These are phyloP conservation scores for Tetragnatha versicolor DNA, from an alignment of 1,140 invertebrate species.

Conservation along the genomic window DNA sequence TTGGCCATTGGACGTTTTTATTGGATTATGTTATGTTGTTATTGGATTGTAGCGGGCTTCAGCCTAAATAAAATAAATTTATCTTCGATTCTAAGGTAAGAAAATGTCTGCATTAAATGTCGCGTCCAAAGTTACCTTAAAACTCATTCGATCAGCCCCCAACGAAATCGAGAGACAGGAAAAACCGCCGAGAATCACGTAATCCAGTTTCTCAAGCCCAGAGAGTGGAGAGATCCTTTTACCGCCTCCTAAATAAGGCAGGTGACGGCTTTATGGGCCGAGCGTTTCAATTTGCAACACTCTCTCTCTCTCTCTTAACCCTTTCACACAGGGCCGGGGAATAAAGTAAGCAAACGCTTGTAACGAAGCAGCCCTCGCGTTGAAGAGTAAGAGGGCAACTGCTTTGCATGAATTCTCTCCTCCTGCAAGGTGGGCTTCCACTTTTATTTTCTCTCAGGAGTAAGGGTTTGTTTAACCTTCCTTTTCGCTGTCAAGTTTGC, in stretches of 20 bases:
- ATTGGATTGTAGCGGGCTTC: too few species aligned
- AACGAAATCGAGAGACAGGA: background rate
- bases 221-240: background rate
- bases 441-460: too few species aligned
- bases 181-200: background rate
- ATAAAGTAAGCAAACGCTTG: background rate
- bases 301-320: background rate
- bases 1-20: too few species aligned
- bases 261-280: constrained; percentile 11
- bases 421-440: too few species aligned
- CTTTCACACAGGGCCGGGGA: background rate
- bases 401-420: background rate
- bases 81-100: too few species aligned
- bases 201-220: background rate
- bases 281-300: constrained; percentile 20
- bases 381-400: background rate
- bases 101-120: too few species aligned
- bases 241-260: background rate
- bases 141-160: background rate
- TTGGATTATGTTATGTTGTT: too few species aligned
- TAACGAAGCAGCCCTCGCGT: background rate
- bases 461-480: too few species aligned
- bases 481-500: too few species aligned
- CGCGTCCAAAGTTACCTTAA: too few species aligned
- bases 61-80: too few species aligned